Evolutionary conservation across 2,113 vertebrate genomes (phyloP), one percentile per base, ranked within the genome.

Genomic region (Pseudorasbora parva): DNA sequence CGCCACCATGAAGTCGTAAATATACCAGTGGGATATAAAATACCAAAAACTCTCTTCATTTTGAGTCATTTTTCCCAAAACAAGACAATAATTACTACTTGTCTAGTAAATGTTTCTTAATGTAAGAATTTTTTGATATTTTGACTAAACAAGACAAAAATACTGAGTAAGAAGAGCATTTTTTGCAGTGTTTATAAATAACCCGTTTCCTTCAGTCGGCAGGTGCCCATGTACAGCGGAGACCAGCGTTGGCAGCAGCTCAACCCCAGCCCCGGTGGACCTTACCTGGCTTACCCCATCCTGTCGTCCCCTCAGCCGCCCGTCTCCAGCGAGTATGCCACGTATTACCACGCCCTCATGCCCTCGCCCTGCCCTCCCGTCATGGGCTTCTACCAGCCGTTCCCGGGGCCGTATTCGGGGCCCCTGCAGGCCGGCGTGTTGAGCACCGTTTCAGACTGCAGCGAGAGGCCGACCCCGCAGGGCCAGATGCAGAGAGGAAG

Each of bases 311-410:
- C 97, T 0, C 98, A 98, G 87, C 97, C 97, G 14, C 95, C 97
- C 41, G 96, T 99, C 83, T 96, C 96, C 87, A 94, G 96, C 10
- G 98, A 99, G 79, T 99, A 98, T n/a, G 89, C 97, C 27, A 4
- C 60, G 0, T 81, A 81, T 0, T 99, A 99, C 82, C 99, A 98
- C 75, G 97, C 98, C 91, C 91, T 99, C 85, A 97, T 99, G 97
- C 97, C 97, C 66, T 94, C 97, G 30, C 96, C 97, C 0, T 99
- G 97, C 90, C 95, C 97, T 59, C 97, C 97, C 56, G 95, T 99
- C 81, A 98, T 99, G 98, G 98, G 98, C 82, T 99, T 99, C 91
- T 99, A 98, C 87, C 97, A 98, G 91, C 97, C 97, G 59, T 97
- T 98, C 78, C 96, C 96, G 62, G 66, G 95, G 2, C 92, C 97